Evolutionary conservation across 2,113 vertebrate genomes (phyloP).

Genomic region (Hydrolagus affinis): DNA sequence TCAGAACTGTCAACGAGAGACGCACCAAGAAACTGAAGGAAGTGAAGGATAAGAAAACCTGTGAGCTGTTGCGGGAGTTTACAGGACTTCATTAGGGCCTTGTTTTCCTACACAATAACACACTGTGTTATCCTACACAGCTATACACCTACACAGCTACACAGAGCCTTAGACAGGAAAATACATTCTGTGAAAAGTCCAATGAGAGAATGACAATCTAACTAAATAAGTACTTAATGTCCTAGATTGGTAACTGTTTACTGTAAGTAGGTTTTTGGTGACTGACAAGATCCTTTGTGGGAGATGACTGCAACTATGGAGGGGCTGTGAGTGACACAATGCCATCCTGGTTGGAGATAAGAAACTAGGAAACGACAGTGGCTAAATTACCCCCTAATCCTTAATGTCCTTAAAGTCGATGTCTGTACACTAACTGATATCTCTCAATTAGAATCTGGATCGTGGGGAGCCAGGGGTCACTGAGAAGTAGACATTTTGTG

Average conservation of each 20-base stretch:
- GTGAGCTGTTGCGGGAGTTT: conserved; percentile 85
- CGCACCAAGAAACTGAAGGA: conserved; percentile 79
- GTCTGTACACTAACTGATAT: neutral
- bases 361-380: neutral
- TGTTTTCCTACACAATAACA: no score
- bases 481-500: neutral
- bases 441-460: neutral
- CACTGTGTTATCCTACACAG: no score
- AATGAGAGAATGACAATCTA: neutral
- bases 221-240: conserved; percentile 18
- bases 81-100: conserved; percentile 60
- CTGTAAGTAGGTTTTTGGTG: neutral
- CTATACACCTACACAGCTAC: neutral
- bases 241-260: conserved; percentile 10
- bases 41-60: conserved; percentile 87
- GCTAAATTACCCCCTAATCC: neutral
- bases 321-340: neutral
- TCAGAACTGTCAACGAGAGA: conserved; percentile 67
- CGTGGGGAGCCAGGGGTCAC: no score
- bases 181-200: neutral
- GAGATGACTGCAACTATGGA: neutral
- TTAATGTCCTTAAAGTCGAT: neutral
- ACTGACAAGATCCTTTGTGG: neutral
- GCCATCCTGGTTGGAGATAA: neutral
- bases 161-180: neutral